Conservation (phyloP, 2,113 vertebrate species). For the Eudorcas thomsonii region DNA sequence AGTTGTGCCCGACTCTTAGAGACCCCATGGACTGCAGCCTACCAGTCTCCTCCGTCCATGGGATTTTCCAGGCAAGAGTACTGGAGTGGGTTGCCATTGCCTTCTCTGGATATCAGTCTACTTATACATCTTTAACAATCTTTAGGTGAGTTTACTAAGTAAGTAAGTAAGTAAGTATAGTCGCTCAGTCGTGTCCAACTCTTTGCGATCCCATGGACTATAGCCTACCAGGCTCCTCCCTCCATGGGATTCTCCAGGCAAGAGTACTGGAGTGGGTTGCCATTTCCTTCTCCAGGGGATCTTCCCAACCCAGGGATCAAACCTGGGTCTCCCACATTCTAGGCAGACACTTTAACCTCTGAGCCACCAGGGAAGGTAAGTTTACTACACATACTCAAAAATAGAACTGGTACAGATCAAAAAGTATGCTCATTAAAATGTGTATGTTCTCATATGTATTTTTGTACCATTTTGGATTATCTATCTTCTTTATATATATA, state of each 20-base stretch:
- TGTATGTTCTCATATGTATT: neutral
- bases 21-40: neutral
- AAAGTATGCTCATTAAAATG: neutral
- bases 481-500: neutral
- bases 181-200: fast-evolving
- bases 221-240: neutral
- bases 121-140: no score
- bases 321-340: no score
- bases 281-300: neutral
- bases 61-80: neutral
- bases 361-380: neutral
- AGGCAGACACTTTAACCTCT: no score
- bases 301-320: no score
- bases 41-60: fast-evolving
- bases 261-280: neutral
- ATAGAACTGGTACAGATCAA: neutral
- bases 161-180: neutral
- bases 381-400: neutral
- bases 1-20: fast-evolving
- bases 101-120: neutral
- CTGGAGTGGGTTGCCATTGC: neutral
- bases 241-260: neutral
- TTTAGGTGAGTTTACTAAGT: no score
- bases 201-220: neutral
- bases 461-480: neutral